Evolutionary conservation across 2,888 invertebrate genomes (phyloP).

Genomic region (Lordiphosa fenestrarum): DNA sequence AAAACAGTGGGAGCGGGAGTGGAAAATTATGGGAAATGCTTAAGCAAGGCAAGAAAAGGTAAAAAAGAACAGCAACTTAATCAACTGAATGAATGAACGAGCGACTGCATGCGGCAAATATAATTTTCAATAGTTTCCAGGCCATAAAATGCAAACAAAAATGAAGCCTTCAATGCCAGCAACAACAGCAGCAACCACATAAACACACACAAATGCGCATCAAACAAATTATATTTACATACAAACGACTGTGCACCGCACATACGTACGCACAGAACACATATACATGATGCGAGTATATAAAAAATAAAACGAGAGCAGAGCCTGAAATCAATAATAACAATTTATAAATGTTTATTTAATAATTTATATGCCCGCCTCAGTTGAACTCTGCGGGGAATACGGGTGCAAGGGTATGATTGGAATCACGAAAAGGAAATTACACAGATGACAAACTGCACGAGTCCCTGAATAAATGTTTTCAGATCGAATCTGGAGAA

Average conservation of each 20-base stretch:
- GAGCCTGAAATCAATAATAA: slow-evolving; percentile 37
- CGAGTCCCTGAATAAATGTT: too few species aligned
- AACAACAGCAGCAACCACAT: slow-evolving; percentile 13
- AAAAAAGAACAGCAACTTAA: slow-evolving; percentile 23
- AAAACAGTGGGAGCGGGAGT: slow-evolving; percentile 9
- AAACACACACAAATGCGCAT: slow-evolving; percentile 20
- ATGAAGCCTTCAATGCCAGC: slow-evolving; percentile 45
- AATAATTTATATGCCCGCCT: slow-evolving; percentile 36
- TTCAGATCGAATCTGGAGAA: too few species aligned
- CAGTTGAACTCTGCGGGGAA: not conserved
- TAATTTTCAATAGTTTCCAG: slow-evolving; percentile 52
- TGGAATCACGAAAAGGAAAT: too few species aligned
- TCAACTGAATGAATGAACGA: slow-evolving; percentile 30
- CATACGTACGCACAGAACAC: too few species aligned
- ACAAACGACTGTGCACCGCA: too few species aligned
- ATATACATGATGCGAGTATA: slow-evolving; percentile 1
- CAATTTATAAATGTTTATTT: slow-evolving; percentile 43
- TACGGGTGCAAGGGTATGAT: too few species aligned
- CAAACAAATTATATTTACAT: slow-evolving; percentile 14
- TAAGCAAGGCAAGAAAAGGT: slow-evolving; percentile 23
- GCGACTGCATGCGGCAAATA: slow-evolving; percentile 25
- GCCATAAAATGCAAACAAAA: slow-evolving; percentile 58
- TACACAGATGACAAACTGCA: too few species aligned
- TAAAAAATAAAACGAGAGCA: slow-evolving; percentile 11
- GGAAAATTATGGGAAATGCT: slow-evolving; percentile 24